Conservation (phyloP, 2,113 vertebrate genomes). For the Candoia aspera region DNA sequence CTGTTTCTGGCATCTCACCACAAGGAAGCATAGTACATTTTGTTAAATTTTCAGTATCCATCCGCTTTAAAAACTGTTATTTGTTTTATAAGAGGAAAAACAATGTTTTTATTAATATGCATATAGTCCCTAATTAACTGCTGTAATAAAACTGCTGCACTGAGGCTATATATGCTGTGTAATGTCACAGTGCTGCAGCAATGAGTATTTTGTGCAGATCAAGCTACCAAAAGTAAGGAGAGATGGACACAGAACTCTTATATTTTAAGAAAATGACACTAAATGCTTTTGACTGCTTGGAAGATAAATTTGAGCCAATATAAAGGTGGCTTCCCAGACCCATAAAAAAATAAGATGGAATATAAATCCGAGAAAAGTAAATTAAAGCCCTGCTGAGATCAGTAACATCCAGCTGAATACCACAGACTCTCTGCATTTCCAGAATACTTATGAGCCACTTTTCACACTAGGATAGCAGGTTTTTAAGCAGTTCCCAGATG, state of each 20-base stretch:
- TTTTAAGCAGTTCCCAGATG: not conserved
- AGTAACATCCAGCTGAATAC: not conserved
- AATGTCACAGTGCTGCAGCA: not conserved
- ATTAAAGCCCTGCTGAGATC: not conserved
- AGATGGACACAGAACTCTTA: not conserved
- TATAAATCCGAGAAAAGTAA: not conserved
- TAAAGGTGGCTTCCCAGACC: not conserved
- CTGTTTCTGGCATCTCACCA: not conserved
- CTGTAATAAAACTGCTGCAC: not conserved
- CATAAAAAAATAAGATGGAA: not conserved
- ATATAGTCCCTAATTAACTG: slow-evolving; percentile 3
- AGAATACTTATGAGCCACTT: not conserved
- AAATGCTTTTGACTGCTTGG: not conserved
- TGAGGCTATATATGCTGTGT: not conserved
- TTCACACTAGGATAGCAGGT: not conserved
- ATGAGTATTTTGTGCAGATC: not conserved
- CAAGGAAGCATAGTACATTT: not conserved
- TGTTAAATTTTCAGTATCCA: not conserved
- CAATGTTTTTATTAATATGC: not conserved
- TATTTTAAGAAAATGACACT: not conserved
- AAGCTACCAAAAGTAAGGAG: not conserved
- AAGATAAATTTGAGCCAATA: not conserved
- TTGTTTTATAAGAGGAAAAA: not conserved
- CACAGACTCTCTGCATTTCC: not conserved
- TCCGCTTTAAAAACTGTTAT: not conserved